Base-by-base conservation (phyloP, 2,888 invertebrate genomes). In the Listrodromus nycthemerus region DNA sequence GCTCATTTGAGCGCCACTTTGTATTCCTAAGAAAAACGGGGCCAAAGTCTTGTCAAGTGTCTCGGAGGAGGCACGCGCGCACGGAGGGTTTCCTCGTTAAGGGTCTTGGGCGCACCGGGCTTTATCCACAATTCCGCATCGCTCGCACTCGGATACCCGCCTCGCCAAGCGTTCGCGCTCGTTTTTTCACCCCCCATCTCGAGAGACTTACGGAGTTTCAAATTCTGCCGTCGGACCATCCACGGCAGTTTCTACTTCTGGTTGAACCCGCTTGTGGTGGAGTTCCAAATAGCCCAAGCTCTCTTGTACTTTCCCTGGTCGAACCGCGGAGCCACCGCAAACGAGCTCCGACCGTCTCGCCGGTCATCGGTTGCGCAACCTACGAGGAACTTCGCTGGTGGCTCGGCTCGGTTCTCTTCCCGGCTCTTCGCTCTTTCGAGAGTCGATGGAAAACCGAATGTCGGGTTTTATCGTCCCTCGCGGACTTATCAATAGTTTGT, bases 11-110 rank as follows among this genome's bases (percentile, higher is more conserved):
- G 66, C 73, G 77, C 85, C 82, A 85, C 86, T 87, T 87, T 85
- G 86, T 87, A 87, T 87, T 87, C 85, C 81, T 41, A 33, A 41
- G 45, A 76, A 79, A 84, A 81, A 84, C 80, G 67, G 80, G 79
- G 82, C 82, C 85, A 77, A 85, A 87, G 87, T 86, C 87, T 85
- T 80, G 84, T 84, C 83, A 82, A 86, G 86, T 87, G 85, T 84
- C 85, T 82, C 80, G 73, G 48, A 55, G 73, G 48, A 66, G 73
- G 81, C 80, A 76, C 71, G 77, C 82, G 77, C 82, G 71, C 71
- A 74, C 77, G 80, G 79, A 63, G 55, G 55, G 10, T 24, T 77
- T 84, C 78, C 80, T 86, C 83, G 86, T 87, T 87, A 87, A 86
- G 85, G 71, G 70, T 83, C 71, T 83, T 58, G 67, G 48, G 37